Conservation (phyloP, 2,888 invertebrate species). For the Dynastes tityus region DNA sequence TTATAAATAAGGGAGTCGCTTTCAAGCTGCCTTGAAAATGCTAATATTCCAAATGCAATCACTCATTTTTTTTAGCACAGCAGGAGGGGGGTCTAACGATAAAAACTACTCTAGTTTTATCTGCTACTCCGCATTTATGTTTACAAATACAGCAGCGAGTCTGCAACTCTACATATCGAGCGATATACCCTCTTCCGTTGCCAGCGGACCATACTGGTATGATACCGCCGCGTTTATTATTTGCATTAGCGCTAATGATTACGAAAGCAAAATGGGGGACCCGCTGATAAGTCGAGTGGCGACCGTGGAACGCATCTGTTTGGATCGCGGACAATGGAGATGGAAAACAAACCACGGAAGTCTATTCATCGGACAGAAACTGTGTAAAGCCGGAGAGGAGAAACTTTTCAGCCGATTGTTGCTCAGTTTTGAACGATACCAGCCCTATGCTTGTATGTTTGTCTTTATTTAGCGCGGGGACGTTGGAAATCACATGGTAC, state of each 20-base stretch:
- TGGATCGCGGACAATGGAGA: slow-evolving; percentile 29
- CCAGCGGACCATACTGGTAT: neutral
- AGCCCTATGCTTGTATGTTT: neutral
- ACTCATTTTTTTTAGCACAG: too few relatives aligned
- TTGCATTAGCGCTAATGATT: slow-evolving; percentile 30
- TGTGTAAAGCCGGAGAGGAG: slow-evolving; percentile 32
- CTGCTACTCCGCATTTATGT: neutral
- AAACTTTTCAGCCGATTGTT: slow-evolving; percentile 47
- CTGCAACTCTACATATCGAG: neutral
- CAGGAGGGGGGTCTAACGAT: neutral
- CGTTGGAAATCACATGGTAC: too few relatives aligned
- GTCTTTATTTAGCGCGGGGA: neutral
- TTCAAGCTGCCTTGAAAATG: too few relatives aligned
- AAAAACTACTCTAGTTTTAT: slow-evolving; percentile 1
- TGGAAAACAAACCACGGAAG: slow-evolving; percentile 48
- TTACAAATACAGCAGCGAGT: neutral
- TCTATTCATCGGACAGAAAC: slow-evolving; percentile 45
- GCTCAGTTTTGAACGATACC: slow-evolving; percentile 41
- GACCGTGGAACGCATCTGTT: slow-evolving; percentile 34
- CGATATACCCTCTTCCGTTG: neutral
- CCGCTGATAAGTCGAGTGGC: slow-evolving; percentile 37
- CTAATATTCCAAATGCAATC: too few relatives aligned
- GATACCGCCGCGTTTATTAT: slow-evolving; percentile 22
- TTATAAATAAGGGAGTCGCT: too few relatives aligned
- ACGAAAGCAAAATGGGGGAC: slow-evolving; percentile 17